Base-by-base conservation (phyloP, 2,113 vertebrate genomes). In the Oceanites oceanicus region DNA sequence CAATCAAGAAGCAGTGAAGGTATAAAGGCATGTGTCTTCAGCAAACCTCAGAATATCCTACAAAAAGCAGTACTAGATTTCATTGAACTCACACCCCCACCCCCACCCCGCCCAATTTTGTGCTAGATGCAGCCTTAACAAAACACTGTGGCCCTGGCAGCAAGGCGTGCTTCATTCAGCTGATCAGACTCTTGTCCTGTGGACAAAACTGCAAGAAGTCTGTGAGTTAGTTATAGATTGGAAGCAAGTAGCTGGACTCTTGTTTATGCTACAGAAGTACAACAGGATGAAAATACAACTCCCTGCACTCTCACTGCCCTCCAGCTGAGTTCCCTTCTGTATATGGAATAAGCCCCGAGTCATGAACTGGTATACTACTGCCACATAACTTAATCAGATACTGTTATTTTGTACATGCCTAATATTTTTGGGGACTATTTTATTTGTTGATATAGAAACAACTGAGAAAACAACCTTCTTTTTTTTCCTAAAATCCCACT, bases 51-150 rank as follows among this genome's bases (percentile, higher is more conserved):
- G 58, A 66, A 61, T 38, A 86, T 21, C 45, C 42, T 68, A 63
- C 14, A 56, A 44, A 72, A 94, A 34, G 25, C 26, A 44, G 26
- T 22, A 26, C 34, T 40, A 25, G 14, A 58, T 72, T 65, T 42
- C 15, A 45, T 14, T 50, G n/a, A 73, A 27, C 10, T 27, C 32
- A 25, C 47, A 49, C 4, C 2, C 6, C 2, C 5, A 0, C 6
- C 1, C 5, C 3, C 20, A 2, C 5, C 10, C n/a, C n/a, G n/a
- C n/a, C n/a, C n/a, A 44, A 3, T 42, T 63, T 14, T 63, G 44
- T n/a, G 32, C 4, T 9, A 36, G 36, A 22, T 9, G 19, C 25
- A 66, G 61, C 59, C 59, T 74, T 29, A 36, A 23, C 34, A 65
- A 76, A 83, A 29, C 45, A 30, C 36, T 6, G 7, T 15, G 2